These are phyloP conservation scores for Sander vitreus DNA, from an alignment of 2,113 vertebrate genomes.

Conservation along the genomic window DNA sequence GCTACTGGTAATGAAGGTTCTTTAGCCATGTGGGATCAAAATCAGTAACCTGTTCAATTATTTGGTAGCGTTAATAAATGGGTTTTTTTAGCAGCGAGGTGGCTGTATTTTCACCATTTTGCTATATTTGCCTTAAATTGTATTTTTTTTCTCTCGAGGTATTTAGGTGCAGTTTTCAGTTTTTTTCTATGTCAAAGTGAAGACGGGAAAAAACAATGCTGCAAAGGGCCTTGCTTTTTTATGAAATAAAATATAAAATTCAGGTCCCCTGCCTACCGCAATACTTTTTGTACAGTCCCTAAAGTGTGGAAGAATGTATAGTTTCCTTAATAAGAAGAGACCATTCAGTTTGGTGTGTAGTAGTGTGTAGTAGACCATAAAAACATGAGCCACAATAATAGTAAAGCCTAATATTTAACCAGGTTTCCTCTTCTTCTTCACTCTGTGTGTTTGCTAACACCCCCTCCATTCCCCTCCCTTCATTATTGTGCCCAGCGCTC, in stretches of 20 bases:
- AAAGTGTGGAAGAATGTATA: conserved; percentile 22
- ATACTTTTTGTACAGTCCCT: neutral
- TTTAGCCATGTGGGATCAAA: neutral
- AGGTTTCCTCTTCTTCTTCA: conserved; percentile 34
- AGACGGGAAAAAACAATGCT: neutral
- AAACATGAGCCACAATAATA: conserved; percentile 55
- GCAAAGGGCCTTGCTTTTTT: neutral
- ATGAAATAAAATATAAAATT: neutral
- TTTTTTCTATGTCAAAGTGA: neutral
- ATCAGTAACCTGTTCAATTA: neutral
- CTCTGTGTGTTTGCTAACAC: conserved; percentile 42
- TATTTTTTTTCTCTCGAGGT: neutral
- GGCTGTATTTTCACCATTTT: neutral
- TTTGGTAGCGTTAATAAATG: neutral
- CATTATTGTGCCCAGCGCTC: conserved; percentile 58
- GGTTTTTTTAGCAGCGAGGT: neutral
- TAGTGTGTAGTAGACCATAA: conserved; percentile 47
- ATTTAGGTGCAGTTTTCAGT: neutral
- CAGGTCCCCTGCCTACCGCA: neutral
- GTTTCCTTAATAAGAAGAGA: conserved; percentile 54
- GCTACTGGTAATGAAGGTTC: neutral
- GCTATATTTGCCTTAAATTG: neutral
- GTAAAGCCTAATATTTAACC: conserved; percentile 64
- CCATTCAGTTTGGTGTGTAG: conserved; percentile 32
- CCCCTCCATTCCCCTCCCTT: conserved; percentile 18